Evolutionary conservation across 1,140 invertebrate species (phyloP), one percentile per base, ranked within the genome.

Genomic region (Potamilus streckersoni): DNA sequence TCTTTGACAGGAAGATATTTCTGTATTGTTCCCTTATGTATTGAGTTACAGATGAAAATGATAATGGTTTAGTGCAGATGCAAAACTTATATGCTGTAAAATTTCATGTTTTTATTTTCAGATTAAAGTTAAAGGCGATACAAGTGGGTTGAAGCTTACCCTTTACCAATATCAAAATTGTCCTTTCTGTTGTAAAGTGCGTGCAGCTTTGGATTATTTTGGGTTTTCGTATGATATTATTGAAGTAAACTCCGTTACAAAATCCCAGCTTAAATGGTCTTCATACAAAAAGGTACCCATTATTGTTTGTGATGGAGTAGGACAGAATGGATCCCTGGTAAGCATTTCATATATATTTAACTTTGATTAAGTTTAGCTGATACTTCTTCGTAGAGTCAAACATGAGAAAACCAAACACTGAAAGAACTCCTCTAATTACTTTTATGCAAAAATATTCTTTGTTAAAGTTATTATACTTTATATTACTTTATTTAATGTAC

Each of bases 91-190:
- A 11, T 11, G 6, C 38, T 8, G 38, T 49, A 49, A 49, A 49
- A 49, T 49, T 17, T 23, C 59, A 17, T 62, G 15, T 16, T 58
- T 92, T 13, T 93, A 31, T 91, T 86, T 91, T 92, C 15, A 91
- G 92, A 20, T 88, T 0, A 80, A 73, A 66, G 76, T 80, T 12
- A 73, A 82, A 15, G 74, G 77, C 66, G 95, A 97, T 89, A 91
- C 90, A 12, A 93, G 92, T 71, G 94, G 94, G 16, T 90, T 98
- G 65, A 94, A 97, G 82, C 89, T 99, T 20, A 95, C 95, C 1
- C 90, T 99, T 31, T 99, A 95, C 88, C 98, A 99, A 91, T 99
- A 97, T 89, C 95, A 98, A 85, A 98, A 96, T 5, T 99, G 98
- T 90, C 98, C 98, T 56, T 99, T 99, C 90, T 99, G 98, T 89